Evolutionary conservation across 2,113 vertebrate genomes (phyloP), one percentile per base, ranked within the genome.

Genomic region (Piprites chloris): DNA sequence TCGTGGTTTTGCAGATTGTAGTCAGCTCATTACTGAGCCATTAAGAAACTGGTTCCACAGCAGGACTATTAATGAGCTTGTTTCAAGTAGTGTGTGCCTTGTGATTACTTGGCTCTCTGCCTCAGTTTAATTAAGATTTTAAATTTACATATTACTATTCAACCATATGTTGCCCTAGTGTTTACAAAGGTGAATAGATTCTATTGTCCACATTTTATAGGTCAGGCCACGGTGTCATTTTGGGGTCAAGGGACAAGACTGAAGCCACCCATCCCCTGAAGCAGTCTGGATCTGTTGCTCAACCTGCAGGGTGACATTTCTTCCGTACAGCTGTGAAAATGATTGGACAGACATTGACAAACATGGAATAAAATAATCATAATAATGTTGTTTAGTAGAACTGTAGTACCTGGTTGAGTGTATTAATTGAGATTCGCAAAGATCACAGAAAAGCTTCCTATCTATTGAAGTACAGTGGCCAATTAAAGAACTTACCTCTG

Each of bases 91-190:
- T 4, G 4, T 83, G 41, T 59, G 58, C 80, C 85, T 88, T 94
- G 72, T 71, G 79, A 77, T 89, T 77, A 63, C 59, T 92, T 93
- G 85, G 72, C 53, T 0, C 26, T 67, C 61, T 86, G 68, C 66
- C 73, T 93, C 73, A 32, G n/a, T 92, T 81, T 90, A 86, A 95
- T 90, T 90, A 80, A 83, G 37, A 78, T 65, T 90, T 89, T 75
- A 86, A 84, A 89, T 93, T 71, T 87, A 71, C 73, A 71, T 67
- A 49, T 52, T 81, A 65, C 56, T 78, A 14, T 89, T 95, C 65
- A 89, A 49, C 62, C 44, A 10, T 82, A 72, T 79, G 41, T 75
- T 89, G 44, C 53, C 13, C 66, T 44, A 47, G 12, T 82, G 91
- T 95, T 91, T 93, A 76, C 85, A 66, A 79, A 94, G 77, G 56